These are phyloP conservation scores for Sesamia nonagrioides DNA, from an alignment of 1,140 invertebrate species.

Conservation along the genomic window DNA sequence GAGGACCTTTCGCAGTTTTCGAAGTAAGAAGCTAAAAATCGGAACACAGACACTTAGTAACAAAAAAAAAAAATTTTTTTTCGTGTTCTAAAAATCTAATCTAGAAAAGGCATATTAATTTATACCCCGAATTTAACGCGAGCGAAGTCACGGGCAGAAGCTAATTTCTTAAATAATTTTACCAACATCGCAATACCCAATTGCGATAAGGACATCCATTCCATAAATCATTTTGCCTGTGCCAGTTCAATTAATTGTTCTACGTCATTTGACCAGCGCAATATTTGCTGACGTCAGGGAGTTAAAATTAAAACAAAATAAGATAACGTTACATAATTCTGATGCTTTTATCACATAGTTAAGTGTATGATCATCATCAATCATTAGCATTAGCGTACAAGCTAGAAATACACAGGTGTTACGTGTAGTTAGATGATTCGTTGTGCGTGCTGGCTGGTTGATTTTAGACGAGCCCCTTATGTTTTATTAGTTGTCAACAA, in stretches of 20 bases:
- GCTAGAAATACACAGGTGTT: too few relatives aligned
- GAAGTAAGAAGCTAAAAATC: too few relatives aligned
- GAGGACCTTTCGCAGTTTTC: too few relatives aligned
- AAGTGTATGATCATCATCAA: not conserved
- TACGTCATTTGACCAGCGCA: not conserved
- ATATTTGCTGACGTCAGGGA: not conserved
- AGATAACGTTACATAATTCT: not conserved
- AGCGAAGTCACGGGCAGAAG: too few relatives aligned
- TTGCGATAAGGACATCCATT: not conserved
- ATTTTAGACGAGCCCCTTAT: not conserved
- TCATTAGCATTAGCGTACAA: not conserved
- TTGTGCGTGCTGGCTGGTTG: not conserved
- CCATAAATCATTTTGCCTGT: not conserved
- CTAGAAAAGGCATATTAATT: too few relatives aligned
- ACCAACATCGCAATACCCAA: too few relatives aligned
- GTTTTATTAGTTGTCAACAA: not conserved
- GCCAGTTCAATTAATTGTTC: not conserved
- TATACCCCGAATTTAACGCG: too few relatives aligned
- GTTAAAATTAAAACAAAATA: slow-evolving; percentile 4
- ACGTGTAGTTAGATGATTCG: not conserved
- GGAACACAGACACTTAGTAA: too few relatives aligned
- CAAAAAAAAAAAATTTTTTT: too few relatives aligned
- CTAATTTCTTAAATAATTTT: too few relatives aligned
- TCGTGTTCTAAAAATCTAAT: too few relatives aligned
- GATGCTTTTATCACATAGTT: not conserved